These are phyloP conservation scores for Melanaphis sacchari DNA, from an alignment of 1,140 invertebrate species.

Conservation along the genomic window DNA sequence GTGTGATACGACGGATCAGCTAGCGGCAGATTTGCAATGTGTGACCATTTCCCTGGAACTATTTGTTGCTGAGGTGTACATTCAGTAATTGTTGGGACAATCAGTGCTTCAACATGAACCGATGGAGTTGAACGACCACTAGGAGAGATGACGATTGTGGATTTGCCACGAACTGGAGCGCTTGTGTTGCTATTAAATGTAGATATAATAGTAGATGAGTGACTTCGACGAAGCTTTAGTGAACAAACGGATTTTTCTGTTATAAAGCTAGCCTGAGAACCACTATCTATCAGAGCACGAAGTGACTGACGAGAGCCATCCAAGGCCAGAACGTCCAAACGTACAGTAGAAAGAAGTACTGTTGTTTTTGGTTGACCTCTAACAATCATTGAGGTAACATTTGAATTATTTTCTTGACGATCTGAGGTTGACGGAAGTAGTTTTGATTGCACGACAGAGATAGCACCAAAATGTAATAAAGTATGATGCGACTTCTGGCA, in stretches of 20 bases:
- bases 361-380: not conserved
- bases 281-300: not conserved
- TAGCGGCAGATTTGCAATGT: not conserved
- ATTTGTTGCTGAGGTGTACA: not conserved
- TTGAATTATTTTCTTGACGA: too few species aligned
- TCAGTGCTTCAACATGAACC: not conserved
- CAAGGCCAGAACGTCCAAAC: not conserved
- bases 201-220: not conserved
- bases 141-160: not conserved
- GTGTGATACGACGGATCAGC: conserved; percentile 13
- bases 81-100: not conserved
- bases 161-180: not conserved
- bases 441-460: too few species aligned
- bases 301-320: not conserved
- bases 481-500: not conserved
- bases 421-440: too few species aligned
- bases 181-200: not conserved
- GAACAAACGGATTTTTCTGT: not conserved
- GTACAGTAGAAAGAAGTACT: not conserved
- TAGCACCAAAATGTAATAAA: not conserved
- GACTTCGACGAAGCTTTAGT: not conserved
- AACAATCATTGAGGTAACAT: not conserved
- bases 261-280: not conserved
- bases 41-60: not conserved
- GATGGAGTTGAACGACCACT: not conserved